Evolutionary conservation across 2,888 invertebrate species (phyloP).

Genomic region (Rhaphigaster nebulosa): DNA sequence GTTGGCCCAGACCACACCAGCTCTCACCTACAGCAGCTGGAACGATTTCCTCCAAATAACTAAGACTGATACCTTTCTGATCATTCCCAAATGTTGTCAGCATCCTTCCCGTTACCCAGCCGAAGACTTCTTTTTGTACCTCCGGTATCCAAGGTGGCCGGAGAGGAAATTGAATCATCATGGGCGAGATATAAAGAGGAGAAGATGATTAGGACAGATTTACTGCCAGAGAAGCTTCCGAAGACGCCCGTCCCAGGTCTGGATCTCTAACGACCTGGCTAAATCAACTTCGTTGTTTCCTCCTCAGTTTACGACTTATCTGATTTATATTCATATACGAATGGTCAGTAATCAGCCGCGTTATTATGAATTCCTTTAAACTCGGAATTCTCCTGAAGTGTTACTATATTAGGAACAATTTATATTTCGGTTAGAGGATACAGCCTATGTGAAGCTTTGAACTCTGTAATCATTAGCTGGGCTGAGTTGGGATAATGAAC

Average conservation of each 20-base stretch:
- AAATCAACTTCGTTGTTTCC: neutral
- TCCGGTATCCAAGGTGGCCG: neutral
- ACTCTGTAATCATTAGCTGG: neutral
- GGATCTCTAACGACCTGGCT: neutral
- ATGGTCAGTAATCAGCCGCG: constrained; percentile 2
- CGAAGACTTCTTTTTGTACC: constrained; percentile 1
- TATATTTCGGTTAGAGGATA: neutral
- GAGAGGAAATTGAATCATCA: neutral
- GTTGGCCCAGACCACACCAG: neutral
- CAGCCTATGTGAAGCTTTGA: neutral
- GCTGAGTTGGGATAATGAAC: neutral
- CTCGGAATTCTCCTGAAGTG: neutral
- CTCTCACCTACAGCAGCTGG: neutral
- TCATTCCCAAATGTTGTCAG: constrained; percentile 1
- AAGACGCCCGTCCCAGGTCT: neutral
- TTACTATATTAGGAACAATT: neutral
- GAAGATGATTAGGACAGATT: neutral
- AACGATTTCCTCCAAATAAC: neutral
- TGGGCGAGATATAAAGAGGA: neutral
- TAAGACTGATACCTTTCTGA: neutral
- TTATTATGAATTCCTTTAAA: neutral
- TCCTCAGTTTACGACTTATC: neutral
- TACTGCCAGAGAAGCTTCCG: neutral
- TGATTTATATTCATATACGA: constrained; percentile 33
- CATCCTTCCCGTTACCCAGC: neutral